phyloP scores from a whole-genome alignment of 2,888 invertebrate species.

The Boloria euphrosyne region DNA sequence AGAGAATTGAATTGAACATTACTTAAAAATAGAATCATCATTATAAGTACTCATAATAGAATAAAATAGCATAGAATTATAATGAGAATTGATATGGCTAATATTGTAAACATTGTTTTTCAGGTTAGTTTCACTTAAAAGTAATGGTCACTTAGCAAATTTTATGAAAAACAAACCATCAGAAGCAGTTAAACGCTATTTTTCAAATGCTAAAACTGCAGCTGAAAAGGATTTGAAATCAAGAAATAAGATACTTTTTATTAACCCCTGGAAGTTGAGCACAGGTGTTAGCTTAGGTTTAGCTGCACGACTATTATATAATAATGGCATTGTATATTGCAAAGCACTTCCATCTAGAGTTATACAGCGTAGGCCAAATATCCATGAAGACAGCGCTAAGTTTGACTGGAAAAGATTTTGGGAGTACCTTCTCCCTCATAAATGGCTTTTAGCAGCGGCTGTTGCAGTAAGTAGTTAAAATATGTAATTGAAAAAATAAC shows the following conservation, averaged over 20 bases:
- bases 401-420: constrained; percentile 92
- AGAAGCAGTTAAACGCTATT: constrained; percentile 56
- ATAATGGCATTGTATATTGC: constrained; percentile 84
- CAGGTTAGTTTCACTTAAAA: constrained; percentile 63
- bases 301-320: constrained; percentile 58
- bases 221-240: constrained; percentile 58
- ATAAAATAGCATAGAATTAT: neutral
- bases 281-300: constrained; percentile 73
- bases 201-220: constrained; percentile 56
- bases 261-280: constrained; percentile 74
- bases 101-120: constrained; percentile 42
- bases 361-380: constrained; percentile 80
- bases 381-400: constrained; percentile 77
- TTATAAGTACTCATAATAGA: too few relatives aligned
- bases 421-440: constrained; percentile 87
- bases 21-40: too few relatives aligned
- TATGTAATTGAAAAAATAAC: neutral
- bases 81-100: neutral
- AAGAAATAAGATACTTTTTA: constrained; percentile 52
- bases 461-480: constrained; percentile 86
- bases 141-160: constrained; percentile 57
- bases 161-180: constrained; percentile 61
- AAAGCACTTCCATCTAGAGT: constrained; percentile 81
- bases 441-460: constrained; percentile 89
- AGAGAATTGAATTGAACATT: too few relatives aligned